Evolutionary conservation across 2,797 vertebrate genomes (phyloP), one percentile per base, ranked within the genome.

Genomic region (Poeciliopsis paucimaculata): DNA sequence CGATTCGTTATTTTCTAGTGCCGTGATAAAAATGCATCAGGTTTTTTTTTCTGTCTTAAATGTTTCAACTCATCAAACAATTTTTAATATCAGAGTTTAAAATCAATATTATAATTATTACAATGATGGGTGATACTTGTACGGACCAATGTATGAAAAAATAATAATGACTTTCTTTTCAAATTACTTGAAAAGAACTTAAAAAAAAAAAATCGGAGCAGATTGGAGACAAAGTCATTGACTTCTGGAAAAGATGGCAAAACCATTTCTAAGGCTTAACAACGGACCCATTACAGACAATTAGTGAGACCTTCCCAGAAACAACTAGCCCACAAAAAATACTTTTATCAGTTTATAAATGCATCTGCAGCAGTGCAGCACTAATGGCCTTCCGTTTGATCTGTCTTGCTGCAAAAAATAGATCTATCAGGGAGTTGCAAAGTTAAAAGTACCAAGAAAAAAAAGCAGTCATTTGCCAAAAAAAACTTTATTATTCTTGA

Each of bases 11-110:
- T 82, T 79, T 60, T 60, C 13, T 28, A 31, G 57, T 31, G 13
- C 13, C 1, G 57, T 16, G 12, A 31, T 31, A 31, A 60, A 31
- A 60, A 31, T 18, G 2, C 66, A 13, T 81, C 75, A 39, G 23
- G 36, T 74, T 73, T 73, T 84, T 41, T 31, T 79, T 62, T 55
- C 23, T 46, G 73, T 26, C 77, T 39, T 85, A 64, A 34, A 62
- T 34, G 57, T 62, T 62, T 62, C 13, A 62, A 31, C 5, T 31
- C 13, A 31, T 60, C 5, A 6, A 15, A 62, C 15, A 16, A 34
- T 31, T 34, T 31, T 62, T 8, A 16, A 62, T 34, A 62, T 62
- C 28, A 62, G 57, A 62, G 13, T 62, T 31, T 62, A 15, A 62
- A 34, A 16, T 62, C 13, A 62, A 2, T 31, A 62, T 31, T 62